Base-by-base conservation (phyloP, 2,113 vertebrate genomes). In the Lepus timidus region DNA sequence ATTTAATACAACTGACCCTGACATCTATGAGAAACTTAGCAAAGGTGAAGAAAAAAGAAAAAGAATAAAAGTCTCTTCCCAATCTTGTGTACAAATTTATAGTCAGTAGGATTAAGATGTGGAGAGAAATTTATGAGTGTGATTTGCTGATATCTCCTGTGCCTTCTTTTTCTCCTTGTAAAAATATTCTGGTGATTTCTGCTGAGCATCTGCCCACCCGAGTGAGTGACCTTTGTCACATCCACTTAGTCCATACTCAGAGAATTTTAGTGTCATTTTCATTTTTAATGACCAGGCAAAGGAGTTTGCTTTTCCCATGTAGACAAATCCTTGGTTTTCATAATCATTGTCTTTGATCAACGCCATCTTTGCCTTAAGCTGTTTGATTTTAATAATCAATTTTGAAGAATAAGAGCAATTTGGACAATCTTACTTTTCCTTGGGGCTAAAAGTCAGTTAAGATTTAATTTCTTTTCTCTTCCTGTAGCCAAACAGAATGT, bases 361-460 rank as follows among this genome's bases (percentile, higher is more conserved):
- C 65, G 78, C 23, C 52, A 8, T 76, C 70, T 92, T 91, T 96
- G 88, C 92, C 90, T 88, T 31, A 6, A 97, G 92, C 58, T 93
- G n/a, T 96, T 96, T 96, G 79, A 94, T 96, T 97, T 97, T 94
- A 91, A 91, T 64, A 82, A 85, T 96, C 64, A 91, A 29, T 76
- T 97, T 90, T 93, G n/a, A 85, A 78, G 58, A 93, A 74, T 65
- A 85, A 88, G 61, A 36, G 23, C 75, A 90, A 25, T 70, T 78
- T 55, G n/a, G 44, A 93, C 25, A 90, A 62, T 85, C 22, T 91
- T 84, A 58, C 55, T 88, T 83, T 87, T 44, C 29, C 65, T 64
- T 87, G 52, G 6, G 36, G 36, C 4, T 65, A 76, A 94, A 96
- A 67, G 44, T 90, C 16, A 87, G 62, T 88, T 91, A 95, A 90